Percentiles rank a stretch among this genome's conserved stretches.
Evolutionary conservation across 1,140 invertebrate genomes (phyloP).

Genomic region (Drosophila sp.): DNA sequence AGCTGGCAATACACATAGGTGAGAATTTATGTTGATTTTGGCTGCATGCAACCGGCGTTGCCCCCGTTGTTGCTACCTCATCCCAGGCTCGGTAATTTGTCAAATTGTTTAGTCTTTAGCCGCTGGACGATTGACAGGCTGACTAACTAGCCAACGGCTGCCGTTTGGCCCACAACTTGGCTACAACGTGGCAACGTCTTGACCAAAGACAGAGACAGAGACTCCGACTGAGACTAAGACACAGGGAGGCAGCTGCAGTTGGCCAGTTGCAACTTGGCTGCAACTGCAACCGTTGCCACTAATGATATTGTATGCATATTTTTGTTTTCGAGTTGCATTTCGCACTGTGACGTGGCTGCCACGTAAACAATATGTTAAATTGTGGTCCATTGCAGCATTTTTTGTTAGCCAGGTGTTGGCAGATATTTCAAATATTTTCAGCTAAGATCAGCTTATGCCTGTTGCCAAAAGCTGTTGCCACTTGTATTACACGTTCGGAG

Average conservation of each 20-base stretch:
- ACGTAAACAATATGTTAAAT: conserved; percentile 71
- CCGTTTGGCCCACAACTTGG: conserved; percentile 57
- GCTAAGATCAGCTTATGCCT: conserved; percentile 19
- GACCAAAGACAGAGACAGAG: not conserved
- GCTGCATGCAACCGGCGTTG: not conserved
- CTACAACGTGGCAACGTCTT: not conserved
- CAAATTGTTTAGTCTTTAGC: conserved; percentile 83
- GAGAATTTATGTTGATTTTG: conserved; percentile 82
- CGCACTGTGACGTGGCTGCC: conserved; percentile 51
- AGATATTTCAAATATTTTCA: conserved; percentile 62
- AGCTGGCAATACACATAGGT: conserved; percentile 63
- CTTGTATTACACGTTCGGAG: conserved; percentile 25
- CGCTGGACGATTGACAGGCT: conserved; percentile 75
- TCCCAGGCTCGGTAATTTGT: conserved; percentile 65
- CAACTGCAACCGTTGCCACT: conserved; percentile 25
- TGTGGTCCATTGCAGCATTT: conserved; percentile 47
- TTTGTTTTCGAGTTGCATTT: conserved; percentile 28
- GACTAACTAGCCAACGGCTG: conserved; percentile 75
- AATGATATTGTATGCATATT: conserved; percentile 64
- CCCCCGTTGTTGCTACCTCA: conserved; percentile 2
- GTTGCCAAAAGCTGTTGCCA: conserved; percentile 13
- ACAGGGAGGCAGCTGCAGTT: not conserved
- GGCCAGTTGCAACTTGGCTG: conserved; percentile 16
- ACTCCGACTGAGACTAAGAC: not conserved
- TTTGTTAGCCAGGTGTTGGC: conserved; percentile 63